phyloP scores from a whole-genome alignment of 2,113 vertebrate genomes.

The Pangasianodon hypophthalmus region DNA sequence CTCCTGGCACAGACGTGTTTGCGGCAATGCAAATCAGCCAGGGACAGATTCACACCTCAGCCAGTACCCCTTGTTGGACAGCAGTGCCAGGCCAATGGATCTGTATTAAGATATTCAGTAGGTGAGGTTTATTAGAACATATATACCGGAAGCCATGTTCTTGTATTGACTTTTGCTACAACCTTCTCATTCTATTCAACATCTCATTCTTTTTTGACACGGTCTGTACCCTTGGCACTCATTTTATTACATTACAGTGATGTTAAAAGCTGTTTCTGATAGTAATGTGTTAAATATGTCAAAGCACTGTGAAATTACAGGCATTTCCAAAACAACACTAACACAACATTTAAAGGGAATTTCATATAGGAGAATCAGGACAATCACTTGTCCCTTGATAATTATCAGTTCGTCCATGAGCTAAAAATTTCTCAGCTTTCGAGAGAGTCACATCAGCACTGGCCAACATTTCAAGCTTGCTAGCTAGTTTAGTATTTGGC shows the following conservation, averaged over 20 bases:
- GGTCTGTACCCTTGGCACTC: neutral
- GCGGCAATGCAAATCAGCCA: constrained; percentile 62
- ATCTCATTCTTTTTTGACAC: neutral
- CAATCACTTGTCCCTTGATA: neutral
- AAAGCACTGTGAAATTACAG: neutral
- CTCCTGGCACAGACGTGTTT: constrained; percentile 61
- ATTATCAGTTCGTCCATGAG: neutral
- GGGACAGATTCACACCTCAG: constrained; percentile 62
- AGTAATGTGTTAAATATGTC: neutral
- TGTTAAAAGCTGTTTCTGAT: neutral
- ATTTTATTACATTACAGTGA: neutral
- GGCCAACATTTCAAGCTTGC: neutral
- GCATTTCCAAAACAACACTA: neutral
- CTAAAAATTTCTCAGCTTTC: neutral
- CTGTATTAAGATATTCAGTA: neutral
- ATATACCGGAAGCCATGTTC: neutral
- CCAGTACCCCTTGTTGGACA: constrained; percentile 20
- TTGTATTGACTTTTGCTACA: neutral
- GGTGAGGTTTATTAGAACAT: neutral
- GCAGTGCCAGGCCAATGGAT: neutral
- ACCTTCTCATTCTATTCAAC: neutral
- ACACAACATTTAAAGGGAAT: neutral
- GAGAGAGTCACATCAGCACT: neutral
- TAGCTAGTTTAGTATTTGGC: neutral
- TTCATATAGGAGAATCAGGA: neutral